These are phyloP conservation scores for Dascillus cervinus DNA, from an alignment of 2,888 invertebrate species.

Conservation along the genomic window DNA sequence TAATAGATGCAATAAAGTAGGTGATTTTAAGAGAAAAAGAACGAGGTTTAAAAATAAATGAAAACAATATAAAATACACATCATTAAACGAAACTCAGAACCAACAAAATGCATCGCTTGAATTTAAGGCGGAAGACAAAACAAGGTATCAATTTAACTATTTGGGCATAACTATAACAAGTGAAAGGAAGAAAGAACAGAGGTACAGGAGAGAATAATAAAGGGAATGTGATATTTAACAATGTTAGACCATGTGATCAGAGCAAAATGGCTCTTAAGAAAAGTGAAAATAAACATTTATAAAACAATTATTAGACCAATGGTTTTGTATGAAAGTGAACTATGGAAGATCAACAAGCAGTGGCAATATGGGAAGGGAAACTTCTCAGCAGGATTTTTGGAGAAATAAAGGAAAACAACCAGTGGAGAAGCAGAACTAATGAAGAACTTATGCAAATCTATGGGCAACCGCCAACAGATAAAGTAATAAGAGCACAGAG, in stretches of 20 bases:
- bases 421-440: not conserved
- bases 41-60: not conserved
- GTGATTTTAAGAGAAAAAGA: not conserved
- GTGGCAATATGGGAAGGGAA: not conserved
- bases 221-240: too few relatives aligned
- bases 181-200: not conserved
- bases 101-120: not conserved
- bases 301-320: not conserved
- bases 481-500: too few relatives aligned
- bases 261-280: not conserved
- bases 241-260: too few relatives aligned
- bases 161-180: not conserved
- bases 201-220: not conserved
- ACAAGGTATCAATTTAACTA: not conserved
- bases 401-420: not conserved
- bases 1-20: not conserved
- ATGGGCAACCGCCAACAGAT: too few relatives aligned
- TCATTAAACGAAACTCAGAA: not conserved
- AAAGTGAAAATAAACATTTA: not conserved
- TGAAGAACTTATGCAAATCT: too few relatives aligned
- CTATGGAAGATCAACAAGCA: not conserved
- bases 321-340: not conserved
- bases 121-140: too few relatives aligned
- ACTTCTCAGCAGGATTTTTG: not conserved
- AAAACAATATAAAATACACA: not conserved